These are phyloP conservation scores for Drosophila peninsularis DNA, from an alignment of 2,888 invertebrate genomes.

Conservation along the genomic window DNA sequence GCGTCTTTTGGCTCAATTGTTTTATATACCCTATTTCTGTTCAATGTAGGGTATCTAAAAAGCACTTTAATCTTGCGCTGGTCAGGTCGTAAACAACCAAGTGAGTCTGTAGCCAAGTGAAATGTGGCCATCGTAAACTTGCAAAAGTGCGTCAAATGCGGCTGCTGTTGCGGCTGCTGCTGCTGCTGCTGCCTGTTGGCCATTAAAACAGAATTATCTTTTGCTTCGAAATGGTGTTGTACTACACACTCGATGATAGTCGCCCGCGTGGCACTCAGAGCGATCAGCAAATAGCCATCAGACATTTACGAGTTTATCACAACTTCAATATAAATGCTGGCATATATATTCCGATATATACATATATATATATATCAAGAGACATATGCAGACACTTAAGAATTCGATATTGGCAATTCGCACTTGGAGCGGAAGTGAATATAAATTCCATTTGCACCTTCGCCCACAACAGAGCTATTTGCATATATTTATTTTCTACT, in stretches of 20 bases:
- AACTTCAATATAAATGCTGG: slow-evolving; percentile 25
- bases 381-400: slow-evolving; percentile 10
- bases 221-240: slow-evolving; percentile 33
- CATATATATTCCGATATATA: neutral
- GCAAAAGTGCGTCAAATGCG: slow-evolving; percentile 61
- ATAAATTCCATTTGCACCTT: slow-evolving; percentile 37
- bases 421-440: slow-evolving; percentile 39
- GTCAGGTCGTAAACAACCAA: slow-evolving; percentile 54
- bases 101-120: slow-evolving; percentile 33
- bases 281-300: slow-evolving; percentile 28
- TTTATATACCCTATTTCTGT: slow-evolving; percentile 31
- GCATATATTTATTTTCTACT: slow-evolving; percentile 13
- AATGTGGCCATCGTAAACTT: slow-evolving; percentile 56
- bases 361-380: neutral
- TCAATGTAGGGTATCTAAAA: slow-evolving; percentile 36
- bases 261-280: slow-evolving; percentile 37
- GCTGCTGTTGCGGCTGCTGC: slow-evolving; percentile 16
- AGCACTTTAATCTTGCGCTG: slow-evolving; percentile 53
- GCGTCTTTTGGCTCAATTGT: neutral
- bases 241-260: slow-evolving; percentile 30
- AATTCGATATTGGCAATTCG: slow-evolving; percentile 39
- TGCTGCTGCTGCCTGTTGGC: slow-evolving; percentile 24
- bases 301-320: slow-evolving; percentile 52
- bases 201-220: slow-evolving; percentile 55
- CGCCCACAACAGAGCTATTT: slow-evolving; percentile 20